Base-by-base conservation (phyloP, 1,140 invertebrate species). In the Ericerus pela region DNA sequence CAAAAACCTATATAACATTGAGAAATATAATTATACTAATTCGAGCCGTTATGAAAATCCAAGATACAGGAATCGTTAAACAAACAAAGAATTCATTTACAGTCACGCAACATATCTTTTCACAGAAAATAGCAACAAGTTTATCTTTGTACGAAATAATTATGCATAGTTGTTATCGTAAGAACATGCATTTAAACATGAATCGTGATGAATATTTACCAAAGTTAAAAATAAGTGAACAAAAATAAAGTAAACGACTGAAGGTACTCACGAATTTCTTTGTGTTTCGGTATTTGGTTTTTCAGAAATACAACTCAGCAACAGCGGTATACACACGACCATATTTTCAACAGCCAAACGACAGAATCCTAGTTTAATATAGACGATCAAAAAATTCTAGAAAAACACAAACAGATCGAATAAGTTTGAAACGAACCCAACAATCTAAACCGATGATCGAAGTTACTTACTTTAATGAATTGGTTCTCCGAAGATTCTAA, bases 331-430 rank as follows among this genome's bases (percentile, higher is more conserved):
- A 52, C 93, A 68, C 63, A 80, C 77, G 3, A 80, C 75, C 70
- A 92, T 88, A 62, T 85, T 79, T 14, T 80, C 79, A 33, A 79
- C 69, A 27, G 81, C 75, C 59, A 93, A 70, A 58, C 90, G 71
- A 1, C 88, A 87, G 73, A 80, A 95, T 16, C 90, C 90, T 77
- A 93, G 79, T 69, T 88, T 91, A 43, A 96, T 85, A 65, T 94
- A 96, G 64, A 94, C 88, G 54, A 94, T 88, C 41, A 86, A 83
- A 68, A 95, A 94, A 71, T 95, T 95, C 82, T 92, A 72, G 22
- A 80, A 76, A 58, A 64, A 60, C 67, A 62, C 64, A 53, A 55
- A 47, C 29, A 29, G 24, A 51, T 36, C 53, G 20, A 5, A n/a
- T 47, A 47, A 24, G 22, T 47, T 47, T 4, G 16, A 14, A 47